Conservation (phyloP, 2,888 invertebrate genomes). For the Dinocampus coccinellae region DNA sequence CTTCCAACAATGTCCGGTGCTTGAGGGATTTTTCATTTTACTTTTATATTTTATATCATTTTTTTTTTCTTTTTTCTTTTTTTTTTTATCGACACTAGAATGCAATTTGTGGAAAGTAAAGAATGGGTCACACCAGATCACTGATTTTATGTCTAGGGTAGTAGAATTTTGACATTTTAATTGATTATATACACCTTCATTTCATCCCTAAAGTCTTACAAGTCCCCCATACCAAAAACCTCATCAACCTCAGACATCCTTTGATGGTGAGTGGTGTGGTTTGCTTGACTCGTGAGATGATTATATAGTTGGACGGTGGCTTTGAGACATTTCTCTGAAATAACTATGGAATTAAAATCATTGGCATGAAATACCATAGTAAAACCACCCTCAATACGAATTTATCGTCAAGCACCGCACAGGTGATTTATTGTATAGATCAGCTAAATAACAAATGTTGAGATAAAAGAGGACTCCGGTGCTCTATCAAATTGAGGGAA, state of each 20-base stretch:
- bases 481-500: no score
- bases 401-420: not conserved
- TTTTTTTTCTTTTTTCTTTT: not conserved
- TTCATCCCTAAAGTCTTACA: not conserved
- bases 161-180: not conserved
- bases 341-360: not conserved
- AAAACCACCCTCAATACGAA: not conserved
- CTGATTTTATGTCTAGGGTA: not conserved
- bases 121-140: not conserved
- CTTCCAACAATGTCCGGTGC: constrained; percentile 38
- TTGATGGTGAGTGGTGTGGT: constrained; percentile 7
- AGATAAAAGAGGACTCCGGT: no score
- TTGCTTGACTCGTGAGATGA: not conserved
- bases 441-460: no score
- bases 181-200: not conserved
- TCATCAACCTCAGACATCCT: not conserved
- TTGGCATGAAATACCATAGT: not conserved
- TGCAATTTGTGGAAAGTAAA: not conserved
- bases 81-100: not conserved
- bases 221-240: not conserved
- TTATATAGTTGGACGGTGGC: not conserved
- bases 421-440: no score
- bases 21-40: not conserved
- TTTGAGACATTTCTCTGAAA: not conserved
- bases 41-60: not conserved